Evolutionary conservation across 53 echinoderm and acorn worm genomes (phyloP).

Genomic region (Echinarachnius parma): DNA sequence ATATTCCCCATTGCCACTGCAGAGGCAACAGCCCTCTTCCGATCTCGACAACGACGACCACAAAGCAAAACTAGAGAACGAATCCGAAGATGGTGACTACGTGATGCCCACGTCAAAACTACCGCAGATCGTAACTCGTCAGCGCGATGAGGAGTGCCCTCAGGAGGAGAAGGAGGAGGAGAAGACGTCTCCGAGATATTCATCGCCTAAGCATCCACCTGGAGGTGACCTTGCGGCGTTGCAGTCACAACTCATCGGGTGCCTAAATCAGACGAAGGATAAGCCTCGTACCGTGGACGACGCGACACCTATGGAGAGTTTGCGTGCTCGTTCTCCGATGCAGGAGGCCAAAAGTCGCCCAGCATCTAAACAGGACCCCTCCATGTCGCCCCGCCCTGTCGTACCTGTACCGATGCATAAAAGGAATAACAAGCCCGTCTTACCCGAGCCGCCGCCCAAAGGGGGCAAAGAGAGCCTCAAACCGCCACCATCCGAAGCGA

Average conservation of each 20-base stretch:
- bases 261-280: conserved; percentile 13
- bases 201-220: not conserved
- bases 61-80: not conserved
- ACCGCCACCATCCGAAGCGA: not conserved
- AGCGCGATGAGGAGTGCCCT: not conserved
- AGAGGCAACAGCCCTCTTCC: not conserved
- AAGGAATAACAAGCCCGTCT: not conserved
- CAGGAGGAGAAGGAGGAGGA: not conserved
- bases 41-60: conserved; percentile 18
- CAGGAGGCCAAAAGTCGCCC: too few relatives aligned
- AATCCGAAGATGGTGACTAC: not conserved
- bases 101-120: not conserved
- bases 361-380: too few relatives aligned
- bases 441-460: too few relatives aligned
- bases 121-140: not conserved
- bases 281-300: too few relatives aligned
- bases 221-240: not conserved
- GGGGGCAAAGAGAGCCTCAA: too few relatives aligned
- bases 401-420: too few relatives aligned
- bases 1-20: not conserved
- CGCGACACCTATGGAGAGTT: too few relatives aligned
- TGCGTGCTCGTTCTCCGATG: too few relatives aligned
- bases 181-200: not conserved
- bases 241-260: conserved; percentile 5
- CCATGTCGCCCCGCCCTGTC: too few relatives aligned